These are phyloP conservation scores for Gallinago jamesoni DNA, from an alignment of 2,113 vertebrate genomes.

Conservation along the genomic window DNA sequence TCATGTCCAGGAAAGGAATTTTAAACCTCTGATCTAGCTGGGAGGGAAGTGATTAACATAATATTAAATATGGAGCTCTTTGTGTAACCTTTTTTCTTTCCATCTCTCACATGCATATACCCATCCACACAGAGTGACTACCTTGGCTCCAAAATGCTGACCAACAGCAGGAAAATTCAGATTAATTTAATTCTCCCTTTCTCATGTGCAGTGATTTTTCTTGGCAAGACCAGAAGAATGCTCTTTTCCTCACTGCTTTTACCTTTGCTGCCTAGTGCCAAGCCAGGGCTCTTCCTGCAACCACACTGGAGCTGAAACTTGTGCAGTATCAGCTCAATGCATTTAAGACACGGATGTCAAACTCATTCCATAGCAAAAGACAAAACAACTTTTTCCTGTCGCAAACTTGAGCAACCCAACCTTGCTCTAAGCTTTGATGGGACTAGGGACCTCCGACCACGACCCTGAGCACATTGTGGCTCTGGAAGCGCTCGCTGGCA, in stretches of 20 bases:
- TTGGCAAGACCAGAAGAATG: constrained; percentile 3
- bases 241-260: not conserved
- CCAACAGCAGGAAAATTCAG: not conserved
- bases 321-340: not conserved
- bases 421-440: not conserved
- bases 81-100: not conserved
- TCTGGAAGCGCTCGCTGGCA: not conserved
- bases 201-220: not conserved
- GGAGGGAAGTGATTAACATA: not conserved
- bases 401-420: not conserved
- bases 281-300: not conserved
- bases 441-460: not conserved
- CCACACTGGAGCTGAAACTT: not conserved
- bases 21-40: not conserved
- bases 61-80: not conserved
- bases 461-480: not conserved
- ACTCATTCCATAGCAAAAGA: not conserved
- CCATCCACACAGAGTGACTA: not conserved
- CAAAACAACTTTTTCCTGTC: not conserved
- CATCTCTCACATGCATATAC: not conserved
- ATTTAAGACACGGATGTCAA: not conserved
- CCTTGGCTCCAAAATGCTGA: not conserved
- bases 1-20: not conserved
- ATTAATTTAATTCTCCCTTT: constrained; percentile 7
- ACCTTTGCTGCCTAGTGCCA: not conserved